A percentile compares a stretch with the other conserved stretches of the same genome.
Evolutionary conservation across 2,888 invertebrate species (phyloP).

Genomic region (Pandemis cinnamomeana): DNA sequence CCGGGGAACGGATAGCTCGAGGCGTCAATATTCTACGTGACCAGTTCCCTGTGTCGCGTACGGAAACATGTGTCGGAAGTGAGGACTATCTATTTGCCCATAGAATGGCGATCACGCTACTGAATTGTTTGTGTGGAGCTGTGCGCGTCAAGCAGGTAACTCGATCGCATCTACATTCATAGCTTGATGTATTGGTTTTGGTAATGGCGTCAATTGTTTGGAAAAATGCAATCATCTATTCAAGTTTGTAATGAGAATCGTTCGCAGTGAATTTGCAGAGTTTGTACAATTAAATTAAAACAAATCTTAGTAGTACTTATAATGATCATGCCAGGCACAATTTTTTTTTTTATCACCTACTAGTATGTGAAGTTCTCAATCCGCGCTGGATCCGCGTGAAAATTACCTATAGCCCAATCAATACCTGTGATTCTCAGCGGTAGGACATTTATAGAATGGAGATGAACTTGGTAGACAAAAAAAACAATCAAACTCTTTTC

Average conservation of each 20-base stretch:
- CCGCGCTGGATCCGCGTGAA: no score
- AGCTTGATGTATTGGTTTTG: slow-evolving; percentile 40
- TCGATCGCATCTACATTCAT: slow-evolving; percentile 44
- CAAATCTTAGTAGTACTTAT: no score
- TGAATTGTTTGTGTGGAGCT: slow-evolving; percentile 72
- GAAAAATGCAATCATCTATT: not conserved
- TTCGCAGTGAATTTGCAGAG: not conserved
- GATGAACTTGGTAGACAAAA: not conserved
- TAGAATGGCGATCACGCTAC: slow-evolving; percentile 74
- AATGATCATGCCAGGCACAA: no score
- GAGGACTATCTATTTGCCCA: slow-evolving; percentile 81
- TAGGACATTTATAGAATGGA: no score
- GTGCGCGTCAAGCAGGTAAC: slow-evolving; percentile 45
- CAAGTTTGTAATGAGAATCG: not conserved
- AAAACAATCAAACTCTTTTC: not conserved
- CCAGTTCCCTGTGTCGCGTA: slow-evolving; percentile 75
- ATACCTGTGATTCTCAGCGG: no score
- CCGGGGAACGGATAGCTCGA: slow-evolving; percentile 72
- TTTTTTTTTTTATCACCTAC: no score
- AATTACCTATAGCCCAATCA: no score
- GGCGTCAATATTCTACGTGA: slow-evolving; percentile 85
- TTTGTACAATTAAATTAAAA: not conserved
- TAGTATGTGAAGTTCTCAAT: no score
- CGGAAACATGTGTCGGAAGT: slow-evolving; percentile 84
- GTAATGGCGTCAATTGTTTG: slow-evolving; percentile 21